Base-by-base conservation (phyloP, 2,888 invertebrate genomes). In the Timema cristinae region DNA sequence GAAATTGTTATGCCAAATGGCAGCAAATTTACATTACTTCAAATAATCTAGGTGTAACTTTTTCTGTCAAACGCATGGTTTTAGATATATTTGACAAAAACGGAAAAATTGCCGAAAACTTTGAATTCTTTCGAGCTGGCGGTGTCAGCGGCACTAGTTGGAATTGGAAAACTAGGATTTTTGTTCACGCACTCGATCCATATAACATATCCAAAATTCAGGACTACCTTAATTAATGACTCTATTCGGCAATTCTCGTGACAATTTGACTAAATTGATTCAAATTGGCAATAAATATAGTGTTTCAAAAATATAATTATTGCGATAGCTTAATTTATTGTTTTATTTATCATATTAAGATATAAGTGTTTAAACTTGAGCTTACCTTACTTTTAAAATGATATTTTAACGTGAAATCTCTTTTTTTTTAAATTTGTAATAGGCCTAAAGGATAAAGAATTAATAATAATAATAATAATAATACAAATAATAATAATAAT, bases 191-290 rank as follows among this genome's bases (percentile, higher is more conserved):
- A 15, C 32, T 4, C 32, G 32, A 32, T 4, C 32, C 32, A 32
- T 32, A 56, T 16, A 56, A 56, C 56, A 56, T 56, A 56, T 56
- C 56, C 56, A 56, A 56, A 56, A 56, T 6, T 56, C 56, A 56
- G 2, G 5, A 56, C 13, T 56, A n/a, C n/a, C 9, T 7, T 5
- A 56, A 56, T 56, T 56, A 56, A 56, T 13, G 56, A n/a, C 4
- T 56, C 56, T 56, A 56, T 56, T 56, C 0, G 9, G 56, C 56
- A 11, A 56, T 56, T 56, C 6, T 32, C 32, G 32, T 32, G 32
- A 32, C 32, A 32, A 32, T 32, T 32, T 32, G 32, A 32, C 32
- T 32, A n/a, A n/a, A n/a, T n/a, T n/a, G n/a, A n/a, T n/a, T n/a
- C n/a, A n/a, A n/a, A n/a, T n/a, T n/a, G n/a, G n/a, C n/a, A n/a